A percentile compares a stretch with the other conserved stretches of the same genome.
These are phyloP conservation scores for Machimus rusticus DNA, from an alignment of 2,888 invertebrate genomes.

Conservation along the genomic window DNA sequence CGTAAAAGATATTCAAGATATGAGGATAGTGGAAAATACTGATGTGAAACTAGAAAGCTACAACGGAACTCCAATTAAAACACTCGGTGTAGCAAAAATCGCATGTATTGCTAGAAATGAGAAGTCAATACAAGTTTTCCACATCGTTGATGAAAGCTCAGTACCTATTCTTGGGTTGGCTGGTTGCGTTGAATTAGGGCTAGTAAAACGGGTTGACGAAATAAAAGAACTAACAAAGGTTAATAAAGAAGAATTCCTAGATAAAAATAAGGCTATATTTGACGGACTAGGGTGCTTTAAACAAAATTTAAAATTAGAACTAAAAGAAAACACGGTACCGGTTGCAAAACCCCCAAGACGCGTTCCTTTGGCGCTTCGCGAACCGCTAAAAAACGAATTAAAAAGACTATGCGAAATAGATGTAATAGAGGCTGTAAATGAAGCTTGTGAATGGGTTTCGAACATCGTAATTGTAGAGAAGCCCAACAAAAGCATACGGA, in stretches of 20 bases:
- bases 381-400: neutral
- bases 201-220: too few relatives aligned
- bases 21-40: too few relatives aligned
- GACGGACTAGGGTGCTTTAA: slow-evolving; percentile 17
- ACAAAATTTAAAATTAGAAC: neutral
- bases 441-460: neutral
- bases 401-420: neutral
- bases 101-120: too few relatives aligned
- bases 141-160: too few relatives aligned
- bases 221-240: too few relatives aligned
- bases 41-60: too few relatives aligned
- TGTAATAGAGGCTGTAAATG: neutral
- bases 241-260: slow-evolving; percentile 8
- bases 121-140: too few relatives aligned
- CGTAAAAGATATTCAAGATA: too few relatives aligned
- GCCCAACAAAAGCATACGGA: slow-evolving; percentile 47
- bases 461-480: slow-evolving; percentile 49
- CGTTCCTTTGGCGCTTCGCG: neutral
- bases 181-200: too few relatives aligned
- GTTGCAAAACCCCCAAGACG: slow-evolving; percentile 25
- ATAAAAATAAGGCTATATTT: neutral
- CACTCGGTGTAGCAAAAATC: too few relatives aligned
- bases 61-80: too few relatives aligned
- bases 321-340: neutral
- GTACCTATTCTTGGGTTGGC: too few relatives aligned